Conservation (phyloP, 2,888 invertebrate species). For the Scrobipalpa costella region DNA sequence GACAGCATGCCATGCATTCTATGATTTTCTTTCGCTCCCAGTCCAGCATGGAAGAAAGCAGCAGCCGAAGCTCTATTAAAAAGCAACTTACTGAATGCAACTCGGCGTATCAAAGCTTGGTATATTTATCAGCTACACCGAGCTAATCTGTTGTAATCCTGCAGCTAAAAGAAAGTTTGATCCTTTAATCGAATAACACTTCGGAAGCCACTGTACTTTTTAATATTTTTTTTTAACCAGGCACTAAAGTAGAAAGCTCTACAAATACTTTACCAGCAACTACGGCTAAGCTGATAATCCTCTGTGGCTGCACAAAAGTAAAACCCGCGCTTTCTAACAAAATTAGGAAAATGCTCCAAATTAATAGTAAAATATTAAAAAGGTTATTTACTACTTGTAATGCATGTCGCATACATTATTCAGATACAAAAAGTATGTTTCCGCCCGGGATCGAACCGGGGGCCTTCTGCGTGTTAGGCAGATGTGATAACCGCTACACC, state of each 20-base stretch:
- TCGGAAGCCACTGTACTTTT: neutral
- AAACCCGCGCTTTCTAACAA: no score
- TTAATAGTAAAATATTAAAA: no score
- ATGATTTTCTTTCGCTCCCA: no score
- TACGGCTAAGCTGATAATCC: conserved; percentile 1
- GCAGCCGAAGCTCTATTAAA: no score
- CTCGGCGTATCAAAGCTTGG: no score
- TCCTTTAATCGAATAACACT: neutral
- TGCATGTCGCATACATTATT: neutral
- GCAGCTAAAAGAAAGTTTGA: no score
- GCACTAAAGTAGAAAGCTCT: neutral
- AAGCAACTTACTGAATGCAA: no score
- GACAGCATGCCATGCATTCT: no score
- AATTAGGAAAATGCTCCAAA: no score
- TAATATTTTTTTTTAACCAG: neutral
- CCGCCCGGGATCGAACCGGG: conserved; percentile 95
- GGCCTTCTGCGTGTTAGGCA: conserved; percentile 96
- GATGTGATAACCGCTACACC: conserved; percentile 96
- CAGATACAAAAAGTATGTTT: conserved; percentile 76
- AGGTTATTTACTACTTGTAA: neutral
- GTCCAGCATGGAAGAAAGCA: no score
- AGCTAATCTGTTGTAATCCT: no score
- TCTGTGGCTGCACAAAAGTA: neutral
- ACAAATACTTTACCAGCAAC: neutral
- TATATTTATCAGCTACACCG: no score